phyloP scores from a whole-genome alignment of 2,888 invertebrate genomes.

The Onchidella celtica region DNA sequence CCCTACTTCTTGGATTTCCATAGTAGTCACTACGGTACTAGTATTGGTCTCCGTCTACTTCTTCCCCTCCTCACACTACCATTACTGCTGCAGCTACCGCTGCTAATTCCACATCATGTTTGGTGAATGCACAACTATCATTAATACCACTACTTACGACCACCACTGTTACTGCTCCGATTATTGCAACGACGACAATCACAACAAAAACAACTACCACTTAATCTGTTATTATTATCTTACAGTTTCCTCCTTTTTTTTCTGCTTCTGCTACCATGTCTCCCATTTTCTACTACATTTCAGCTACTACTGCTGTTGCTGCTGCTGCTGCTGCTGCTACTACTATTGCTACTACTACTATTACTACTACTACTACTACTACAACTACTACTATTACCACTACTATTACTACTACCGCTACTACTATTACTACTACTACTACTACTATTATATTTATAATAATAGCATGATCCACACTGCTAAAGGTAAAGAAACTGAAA shows the following conservation, averaged over 20 bases:
- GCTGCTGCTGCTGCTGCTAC: not conserved
- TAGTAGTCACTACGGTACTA: too few relatives aligned
- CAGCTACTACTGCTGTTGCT: constrained; percentile 21
- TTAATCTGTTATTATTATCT: not conserved
- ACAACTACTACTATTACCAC: constrained; percentile 4
- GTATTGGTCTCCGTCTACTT: too few relatives aligned
- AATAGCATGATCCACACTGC: too few relatives aligned
- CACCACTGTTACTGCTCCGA: not conserved
- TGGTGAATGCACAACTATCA: not conserved
- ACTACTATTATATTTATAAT: not conserved
- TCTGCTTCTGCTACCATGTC: constrained; percentile 18
- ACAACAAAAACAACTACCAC: not conserved
- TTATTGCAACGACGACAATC: not conserved
- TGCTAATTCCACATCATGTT: not conserved
- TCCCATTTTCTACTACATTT: not conserved
- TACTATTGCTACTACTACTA: constrained; percentile 3
- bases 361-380: constrained; percentile 13
- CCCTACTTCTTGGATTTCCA: too few relatives aligned
- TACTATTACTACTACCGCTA: not conserved
- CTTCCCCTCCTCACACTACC: not conserved
- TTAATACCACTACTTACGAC: constrained; percentile 1
- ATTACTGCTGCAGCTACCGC: not conserved
- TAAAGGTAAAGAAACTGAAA: too few relatives aligned
- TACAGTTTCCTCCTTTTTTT: not conserved
- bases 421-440: not conserved